Conservation (phyloP, 53 echinoderm and acorn worm species). For the Hippasteria phrygiana region DNA sequence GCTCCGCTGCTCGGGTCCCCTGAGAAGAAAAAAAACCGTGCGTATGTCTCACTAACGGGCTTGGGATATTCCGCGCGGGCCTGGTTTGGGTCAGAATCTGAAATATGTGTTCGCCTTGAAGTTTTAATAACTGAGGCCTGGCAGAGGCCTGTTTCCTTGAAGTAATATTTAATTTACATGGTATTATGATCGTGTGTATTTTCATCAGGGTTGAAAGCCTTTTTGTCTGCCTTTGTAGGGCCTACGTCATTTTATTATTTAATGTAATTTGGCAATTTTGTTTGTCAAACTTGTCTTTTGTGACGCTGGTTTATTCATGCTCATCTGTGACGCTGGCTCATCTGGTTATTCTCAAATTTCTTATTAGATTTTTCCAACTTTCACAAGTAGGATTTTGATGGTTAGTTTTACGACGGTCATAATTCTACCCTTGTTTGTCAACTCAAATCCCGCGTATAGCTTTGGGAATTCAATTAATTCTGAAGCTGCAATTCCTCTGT, state of each 20-base stretch:
- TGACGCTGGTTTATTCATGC: no score
- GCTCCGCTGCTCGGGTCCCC: constrained; percentile 46
- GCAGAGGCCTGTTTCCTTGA: constrained; percentile 35
- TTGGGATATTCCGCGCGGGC: constrained; percentile 26
- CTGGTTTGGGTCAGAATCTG: constrained; percentile 49
- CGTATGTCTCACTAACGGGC: constrained; percentile 44
- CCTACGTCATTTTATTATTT: no score
- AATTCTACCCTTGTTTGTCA: neutral
- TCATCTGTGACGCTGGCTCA: no score
- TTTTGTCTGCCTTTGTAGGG: no score
- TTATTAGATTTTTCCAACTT: no score
- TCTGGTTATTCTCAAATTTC: no score
- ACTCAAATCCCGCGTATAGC: no score
- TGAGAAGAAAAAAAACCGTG: constrained; percentile 35
- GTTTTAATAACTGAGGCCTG: constrained; percentile 55
- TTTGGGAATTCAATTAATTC: no score
- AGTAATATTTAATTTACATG: constrained; percentile 24
- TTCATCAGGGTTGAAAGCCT: neutral
- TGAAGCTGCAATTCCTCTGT: no score
- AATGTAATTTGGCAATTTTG: no score
- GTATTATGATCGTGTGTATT: neutral
- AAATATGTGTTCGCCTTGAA: constrained; percentile 68
- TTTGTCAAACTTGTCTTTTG: no score
- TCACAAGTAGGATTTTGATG: no score
- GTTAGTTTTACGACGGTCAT: neutral